Base-by-base conservation (phyloP, 2,888 invertebrate species). In the Dilophus febrilis region DNA sequence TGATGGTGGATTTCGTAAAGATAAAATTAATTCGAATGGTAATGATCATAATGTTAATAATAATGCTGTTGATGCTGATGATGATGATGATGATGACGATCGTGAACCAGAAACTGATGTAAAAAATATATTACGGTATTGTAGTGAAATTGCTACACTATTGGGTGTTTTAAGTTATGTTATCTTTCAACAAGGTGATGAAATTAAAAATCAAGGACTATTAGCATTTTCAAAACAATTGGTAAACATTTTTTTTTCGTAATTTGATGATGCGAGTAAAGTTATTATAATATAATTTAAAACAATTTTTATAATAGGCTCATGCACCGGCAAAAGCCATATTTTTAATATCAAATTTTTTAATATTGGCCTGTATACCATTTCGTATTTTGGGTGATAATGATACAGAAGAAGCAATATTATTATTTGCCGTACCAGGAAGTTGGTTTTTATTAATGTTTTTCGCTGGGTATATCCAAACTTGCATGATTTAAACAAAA, bases 391-490 rank as follows among this genome's bases (percentile, higher is more conserved):
- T 71, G 44, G 75, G 72, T 10, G 75, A 85, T 52, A 70, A 76
- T 35, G 72, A 74, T 51, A 70, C 81, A 1, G 98, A 98, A 61
- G 97, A 95, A 59, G 84, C 88, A 1, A 76, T 97, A 37, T 66
- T 98, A 19, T 76, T 90, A 30, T 80, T 95, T 51, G 83, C 95
- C 1, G 78, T 95, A 17, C 97, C 97, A 0, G 88, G 92, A 4
- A 87, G 87, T 28, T 98, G 97, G 97, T 91, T 95, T 59, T 76
- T 94, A 33, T 72, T 97, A 17, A 91, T 98, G 80, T 98, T 98
- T 62, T 98, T 97, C 64, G 97, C 97, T 31, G 92, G 97, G 95
- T 95, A 67, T 65, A 57, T 13, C 10, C 13, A n/a, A n/a, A n/a
- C n/a, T n/a, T n/a, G n/a, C n/a, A n/a, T n/a, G n/a, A n/a, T n/a